These are phyloP conservation scores for Coenonympha arcania DNA, from an alignment of 2,888 invertebrate species.

Conservation along the genomic window DNA sequence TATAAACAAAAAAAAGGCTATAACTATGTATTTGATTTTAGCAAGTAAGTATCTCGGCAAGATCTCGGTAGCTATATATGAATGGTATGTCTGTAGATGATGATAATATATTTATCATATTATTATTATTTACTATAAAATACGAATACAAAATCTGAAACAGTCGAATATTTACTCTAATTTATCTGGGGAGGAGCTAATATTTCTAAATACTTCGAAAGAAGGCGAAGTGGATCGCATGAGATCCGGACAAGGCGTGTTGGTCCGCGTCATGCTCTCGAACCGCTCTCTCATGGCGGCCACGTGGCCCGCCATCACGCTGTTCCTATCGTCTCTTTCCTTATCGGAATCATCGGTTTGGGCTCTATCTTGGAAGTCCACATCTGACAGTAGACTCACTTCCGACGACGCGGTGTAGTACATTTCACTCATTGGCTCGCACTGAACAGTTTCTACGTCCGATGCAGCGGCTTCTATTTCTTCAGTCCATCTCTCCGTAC, in stretches of 20 bases:
- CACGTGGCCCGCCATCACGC: conserved; percentile 65
- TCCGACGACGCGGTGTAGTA: conserved; percentile 67
- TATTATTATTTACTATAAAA: too few relatives aligned
- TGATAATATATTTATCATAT: neutral
- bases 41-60: neutral
- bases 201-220: conserved; percentile 46
- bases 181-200: conserved; percentile 57
- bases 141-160: neutral
- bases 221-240: conserved; percentile 48
- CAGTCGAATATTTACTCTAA: conserved; percentile 29
- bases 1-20: too few relatives aligned
- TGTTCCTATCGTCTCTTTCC: conserved; percentile 43
- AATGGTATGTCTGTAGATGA: neutral
- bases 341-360: conserved; percentile 33
- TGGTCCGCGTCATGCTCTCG: conserved; percentile 66
- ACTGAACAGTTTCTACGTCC: conserved; percentile 25
- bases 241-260: conserved; percentile 59
- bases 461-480: conserved; percentile 22
- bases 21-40: neutral
- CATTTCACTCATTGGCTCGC: conserved; percentile 54
- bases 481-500: conserved; percentile 27
- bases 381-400: conserved; percentile 49
- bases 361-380: conserved; percentile 40
- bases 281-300: conserved; percentile 70
- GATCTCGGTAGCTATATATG: too few relatives aligned